phyloP scores from a whole-genome alignment of 2,113 vertebrate species.

The Todiramphus saurophagus region DNA sequence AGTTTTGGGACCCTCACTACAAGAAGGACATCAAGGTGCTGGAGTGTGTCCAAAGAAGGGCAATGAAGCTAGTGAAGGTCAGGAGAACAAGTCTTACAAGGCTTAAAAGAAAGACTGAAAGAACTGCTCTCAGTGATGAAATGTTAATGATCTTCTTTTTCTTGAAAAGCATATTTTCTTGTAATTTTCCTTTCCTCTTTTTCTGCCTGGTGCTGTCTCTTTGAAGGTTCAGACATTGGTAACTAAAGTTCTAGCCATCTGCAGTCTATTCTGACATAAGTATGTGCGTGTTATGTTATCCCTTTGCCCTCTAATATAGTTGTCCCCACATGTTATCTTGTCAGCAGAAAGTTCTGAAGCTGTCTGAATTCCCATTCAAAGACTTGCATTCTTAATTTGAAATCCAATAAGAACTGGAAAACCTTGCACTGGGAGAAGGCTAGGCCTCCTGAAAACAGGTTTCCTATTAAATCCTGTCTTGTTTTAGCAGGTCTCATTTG shows the following conservation, averaged over 20 bases:
- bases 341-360: not conserved
- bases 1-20: not conserved
- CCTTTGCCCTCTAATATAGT: not conserved
- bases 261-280: not conserved
- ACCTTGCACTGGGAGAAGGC: not conserved
- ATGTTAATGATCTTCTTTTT: too few relatives aligned
- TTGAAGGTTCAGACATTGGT: not conserved
- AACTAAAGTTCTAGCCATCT: not conserved
- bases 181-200: not conserved
- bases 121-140: not conserved
- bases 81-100: not conserved
- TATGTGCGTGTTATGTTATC: rapidly evolving
- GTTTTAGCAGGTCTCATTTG: not conserved
- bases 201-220: not conserved
- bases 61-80: not conserved
- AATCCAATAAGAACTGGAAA: not conserved
- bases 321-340: not conserved
- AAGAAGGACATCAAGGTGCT: not conserved
- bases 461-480: not conserved
- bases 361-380: not conserved
- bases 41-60: too few relatives aligned
- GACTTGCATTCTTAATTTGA: not conserved
- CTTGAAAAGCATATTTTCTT: not conserved
- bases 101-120: not conserved
- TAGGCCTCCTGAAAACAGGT: not conserved